A percentile compares a stretch with the other conserved stretches of the same genome.
Conservation (phyloP, 1,140 invertebrate species). For the Berghia stephanieae region DNA sequence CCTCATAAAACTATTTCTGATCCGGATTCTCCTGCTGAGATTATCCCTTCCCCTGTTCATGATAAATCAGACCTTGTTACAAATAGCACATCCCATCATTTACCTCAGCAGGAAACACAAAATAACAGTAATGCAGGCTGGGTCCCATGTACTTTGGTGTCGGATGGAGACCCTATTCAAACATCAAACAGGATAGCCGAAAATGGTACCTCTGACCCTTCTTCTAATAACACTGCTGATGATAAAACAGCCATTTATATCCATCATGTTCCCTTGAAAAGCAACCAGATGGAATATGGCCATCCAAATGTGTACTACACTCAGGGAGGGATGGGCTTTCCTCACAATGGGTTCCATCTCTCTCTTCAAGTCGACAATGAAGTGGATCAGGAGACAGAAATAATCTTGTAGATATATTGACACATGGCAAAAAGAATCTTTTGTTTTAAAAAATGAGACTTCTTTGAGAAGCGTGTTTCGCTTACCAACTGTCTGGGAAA, state of each 20-base stretch:
- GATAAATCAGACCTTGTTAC: background rate
- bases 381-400: no score
- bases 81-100: background rate
- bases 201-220: no score
- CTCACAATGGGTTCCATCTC: slow-evolving; percentile 49
- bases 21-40: no score
- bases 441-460: no score
- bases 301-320: slow-evolving; percentile 49
- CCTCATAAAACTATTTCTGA: no score
- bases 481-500: no score
- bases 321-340: slow-evolving; percentile 51
- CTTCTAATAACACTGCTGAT: no score
- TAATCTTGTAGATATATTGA: no score
- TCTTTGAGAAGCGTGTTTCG: no score
- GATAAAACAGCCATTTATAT: no score
- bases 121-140: background rate
- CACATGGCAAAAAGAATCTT: no score
- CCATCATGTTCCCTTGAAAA: slow-evolving; percentile 47
- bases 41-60: background rate
- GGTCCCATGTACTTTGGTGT: background rate
- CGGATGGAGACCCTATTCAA: background rate
- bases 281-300: slow-evolving; percentile 49
- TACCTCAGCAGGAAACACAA: background rate
- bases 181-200: no score
- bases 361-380: slow-evolving; percentile 29